Percentiles rank a stretch among this genome's conserved stretches.
phyloP scores from a whole-genome alignment of 2,888 invertebrate species.

The Polyploca ridens region DNA sequence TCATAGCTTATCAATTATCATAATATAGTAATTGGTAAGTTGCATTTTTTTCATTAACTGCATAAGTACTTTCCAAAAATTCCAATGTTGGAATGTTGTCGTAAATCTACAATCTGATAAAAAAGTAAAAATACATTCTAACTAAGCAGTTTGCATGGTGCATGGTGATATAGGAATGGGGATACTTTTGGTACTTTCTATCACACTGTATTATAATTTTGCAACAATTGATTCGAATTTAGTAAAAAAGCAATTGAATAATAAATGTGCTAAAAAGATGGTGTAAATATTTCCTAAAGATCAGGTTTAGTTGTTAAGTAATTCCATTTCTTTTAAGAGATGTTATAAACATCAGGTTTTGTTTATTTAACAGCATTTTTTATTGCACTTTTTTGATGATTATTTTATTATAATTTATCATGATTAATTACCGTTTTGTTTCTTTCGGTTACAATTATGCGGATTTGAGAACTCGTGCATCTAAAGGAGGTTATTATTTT shows the following conservation, averaged over 20 bases:
- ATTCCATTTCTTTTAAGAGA: background rate
- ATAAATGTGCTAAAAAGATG: background rate
- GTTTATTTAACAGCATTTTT: background rate
- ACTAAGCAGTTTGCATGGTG: no score
- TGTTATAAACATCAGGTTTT: background rate
- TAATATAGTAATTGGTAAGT: no score
- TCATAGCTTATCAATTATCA: no score
- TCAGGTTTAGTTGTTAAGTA: conserved; percentile 1
- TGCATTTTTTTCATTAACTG: no score
- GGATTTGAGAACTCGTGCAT: background rate
- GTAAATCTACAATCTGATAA: no score
- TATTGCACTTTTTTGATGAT: background rate
- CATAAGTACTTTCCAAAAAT: no score
- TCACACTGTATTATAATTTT: background rate
- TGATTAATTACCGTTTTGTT: background rate
- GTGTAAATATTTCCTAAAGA: conserved; percentile 3
- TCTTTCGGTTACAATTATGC: background rate
- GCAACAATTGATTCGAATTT: background rate
- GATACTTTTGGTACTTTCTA: background rate
- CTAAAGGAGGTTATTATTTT: background rate
- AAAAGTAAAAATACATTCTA: no score
- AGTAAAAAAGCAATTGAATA: background rate
- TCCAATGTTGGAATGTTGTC: no score
- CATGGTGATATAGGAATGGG: background rate
- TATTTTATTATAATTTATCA: background rate